Conservation (phyloP, 2,797 vertebrate species). For the Peromyscus aztecus region DNA sequence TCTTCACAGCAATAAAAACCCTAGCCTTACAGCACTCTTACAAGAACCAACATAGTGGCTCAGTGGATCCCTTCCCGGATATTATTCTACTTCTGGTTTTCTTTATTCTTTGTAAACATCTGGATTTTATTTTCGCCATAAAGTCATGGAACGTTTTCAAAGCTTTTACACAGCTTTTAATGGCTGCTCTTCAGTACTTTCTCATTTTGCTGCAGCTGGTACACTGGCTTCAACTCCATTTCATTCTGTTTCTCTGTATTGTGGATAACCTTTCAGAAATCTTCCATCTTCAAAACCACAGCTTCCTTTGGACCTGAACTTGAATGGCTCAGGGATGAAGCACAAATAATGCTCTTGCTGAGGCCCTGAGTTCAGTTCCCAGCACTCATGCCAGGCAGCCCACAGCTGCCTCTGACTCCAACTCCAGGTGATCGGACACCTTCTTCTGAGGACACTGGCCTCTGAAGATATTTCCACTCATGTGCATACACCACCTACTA, state of each 20-base stretch:
- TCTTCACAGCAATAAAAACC: no score
- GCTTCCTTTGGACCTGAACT: constrained; percentile 45
- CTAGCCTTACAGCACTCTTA: neutral
- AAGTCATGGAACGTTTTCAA: neutral
- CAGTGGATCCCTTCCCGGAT: constrained; percentile 95
- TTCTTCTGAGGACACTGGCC: constrained; percentile 68
- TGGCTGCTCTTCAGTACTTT: neutral
- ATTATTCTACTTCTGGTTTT: constrained; percentile 95
- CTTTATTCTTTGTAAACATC: constrained; percentile 97
- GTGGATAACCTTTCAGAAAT: neutral
- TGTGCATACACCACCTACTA: constrained; percentile 80
- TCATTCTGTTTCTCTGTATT: neutral
- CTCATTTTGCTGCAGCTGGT: neutral
- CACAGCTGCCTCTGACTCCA: neutral
- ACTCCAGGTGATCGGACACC: no score
- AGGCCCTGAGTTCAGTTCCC: neutral
- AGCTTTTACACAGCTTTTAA: neutral
- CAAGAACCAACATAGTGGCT: constrained; percentile 90
- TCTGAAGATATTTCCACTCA: constrained; percentile 92
- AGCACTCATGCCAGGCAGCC: no score
- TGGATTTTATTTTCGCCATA: constrained; percentile 93
- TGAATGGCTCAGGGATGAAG: constrained; percentile 72
- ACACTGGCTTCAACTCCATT: neutral
- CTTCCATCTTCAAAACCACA: neutral
- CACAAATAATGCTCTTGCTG: no score